phyloP scores from a whole-genome alignment of 2,888 invertebrate genomes.

The Napeogenes sylphis region DNA sequence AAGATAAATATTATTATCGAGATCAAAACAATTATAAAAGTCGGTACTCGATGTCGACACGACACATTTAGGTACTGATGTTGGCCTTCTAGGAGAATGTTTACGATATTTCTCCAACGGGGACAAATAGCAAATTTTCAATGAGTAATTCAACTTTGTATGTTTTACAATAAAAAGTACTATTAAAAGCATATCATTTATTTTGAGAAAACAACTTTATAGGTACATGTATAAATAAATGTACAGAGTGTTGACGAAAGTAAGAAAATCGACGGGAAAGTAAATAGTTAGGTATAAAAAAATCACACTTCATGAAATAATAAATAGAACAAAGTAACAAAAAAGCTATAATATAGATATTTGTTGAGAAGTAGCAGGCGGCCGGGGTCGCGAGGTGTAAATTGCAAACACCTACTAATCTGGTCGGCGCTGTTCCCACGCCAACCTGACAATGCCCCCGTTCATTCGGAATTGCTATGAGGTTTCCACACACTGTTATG shows the following conservation, averaged over 20 bases:
- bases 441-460: constrained; percentile 19
- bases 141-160: background rate
- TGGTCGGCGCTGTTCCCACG: constrained; percentile 33
- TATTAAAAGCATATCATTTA: no score
- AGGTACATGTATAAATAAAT: no score
- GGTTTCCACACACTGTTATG: constrained; percentile 26
- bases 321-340: background rate
- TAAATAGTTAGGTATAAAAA: no score
- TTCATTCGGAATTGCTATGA: constrained; percentile 21
- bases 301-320: no score
- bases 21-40: constrained; percentile 2
- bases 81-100: background rate
- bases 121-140: background rate
- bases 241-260: no score
- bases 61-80: background rate
- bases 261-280: no score
- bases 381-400: constrained; percentile 46
- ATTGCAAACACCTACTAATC: constrained; percentile 48
- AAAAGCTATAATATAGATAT: constrained; percentile 10
- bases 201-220: no score
- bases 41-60: background rate
- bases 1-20: constrained; percentile 10
- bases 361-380: constrained; percentile 46
- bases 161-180: background rate
- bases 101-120: background rate